Evolutionary conservation across 2,888 invertebrate species (phyloP).

Genomic region (Altica lythri): DNA sequence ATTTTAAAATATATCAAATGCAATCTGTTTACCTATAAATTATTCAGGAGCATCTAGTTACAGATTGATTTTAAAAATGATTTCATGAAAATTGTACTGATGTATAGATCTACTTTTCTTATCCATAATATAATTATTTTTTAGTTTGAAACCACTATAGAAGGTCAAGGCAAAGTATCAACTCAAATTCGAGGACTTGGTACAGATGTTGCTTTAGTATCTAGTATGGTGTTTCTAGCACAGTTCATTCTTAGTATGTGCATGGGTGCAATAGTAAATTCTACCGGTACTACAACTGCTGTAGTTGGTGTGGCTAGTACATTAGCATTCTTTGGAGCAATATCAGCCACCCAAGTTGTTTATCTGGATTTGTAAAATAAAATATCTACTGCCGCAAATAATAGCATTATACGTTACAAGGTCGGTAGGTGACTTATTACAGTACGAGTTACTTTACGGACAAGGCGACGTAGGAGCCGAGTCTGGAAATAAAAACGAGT

Average conservation of each 20-base stretch:
- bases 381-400: too few species aligned
- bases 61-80: too few species aligned
- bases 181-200: slow-evolving; percentile 84
- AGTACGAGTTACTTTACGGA: too few species aligned
- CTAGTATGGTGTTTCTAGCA: slow-evolving; percentile 92
- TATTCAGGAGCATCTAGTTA: too few species aligned
- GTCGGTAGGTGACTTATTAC: too few species aligned
- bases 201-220: slow-evolving; percentile 92
- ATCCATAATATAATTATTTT: slow-evolving; percentile 41
- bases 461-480: too few species aligned
- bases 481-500: too few species aligned
- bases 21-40: too few species aligned
- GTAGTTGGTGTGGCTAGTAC: slow-evolving; percentile 85
- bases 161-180: slow-evolving; percentile 62
- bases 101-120: too few species aligned
- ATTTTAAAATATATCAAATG: too few species aligned
- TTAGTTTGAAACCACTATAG: slow-evolving; percentile 66
- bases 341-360: slow-evolving; percentile 84
- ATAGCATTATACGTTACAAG: too few species aligned
- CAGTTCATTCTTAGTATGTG: slow-evolving; percentile 88
- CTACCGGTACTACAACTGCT: slow-evolving; percentile 83
- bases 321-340: slow-evolving; percentile 82
- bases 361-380: slow-evolving; percentile 88
- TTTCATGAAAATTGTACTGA: too few species aligned
- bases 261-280: slow-evolving; percentile 82